Evolutionary conservation across 2,888 invertebrate genomes (phyloP).

Genomic region (Rhagophthalmus giganteus): DNA sequence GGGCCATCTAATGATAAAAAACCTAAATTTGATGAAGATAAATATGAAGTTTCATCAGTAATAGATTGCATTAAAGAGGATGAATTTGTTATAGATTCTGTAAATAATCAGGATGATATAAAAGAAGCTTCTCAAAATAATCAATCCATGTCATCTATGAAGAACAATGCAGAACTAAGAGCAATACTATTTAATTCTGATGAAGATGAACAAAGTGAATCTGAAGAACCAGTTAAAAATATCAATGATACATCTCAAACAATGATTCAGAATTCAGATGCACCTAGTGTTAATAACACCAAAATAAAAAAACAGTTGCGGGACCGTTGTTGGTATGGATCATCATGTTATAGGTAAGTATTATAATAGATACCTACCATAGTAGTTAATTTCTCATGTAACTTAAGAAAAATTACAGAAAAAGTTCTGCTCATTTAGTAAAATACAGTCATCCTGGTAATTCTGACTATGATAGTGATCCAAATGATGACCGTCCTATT

Average conservation of each 20-base stretch:
- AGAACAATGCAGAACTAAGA: constrained; percentile 12
- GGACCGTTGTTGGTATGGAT: constrained; percentile 67
- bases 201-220: constrained; percentile 7
- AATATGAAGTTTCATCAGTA: no score
- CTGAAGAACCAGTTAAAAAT: neutral
- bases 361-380: no score
- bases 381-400: neutral
- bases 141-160: no score
- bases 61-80: no score
- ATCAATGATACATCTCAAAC: neutral
- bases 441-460: constrained; percentile 69
- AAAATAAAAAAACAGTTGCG: constrained; percentile 39
- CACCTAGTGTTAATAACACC: constrained; percentile 20
- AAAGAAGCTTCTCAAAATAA: no score
- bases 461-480: constrained; percentile 59
- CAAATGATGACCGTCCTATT: constrained; percentile 53
- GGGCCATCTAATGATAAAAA: no score
- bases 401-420: constrained; percentile 52
- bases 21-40: no score
- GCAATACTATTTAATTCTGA: constrained; percentile 18
- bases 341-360: constrained; percentile 64
- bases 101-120: no score
- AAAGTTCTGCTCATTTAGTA: constrained; percentile 62
- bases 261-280: constrained; percentile 1
- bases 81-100: no score